A percentile compares a stretch with the other conserved stretches of the same genome.
These are phyloP conservation scores for Pelusios castaneus DNA, from an alignment of 2,113 vertebrate species.

Conservation along the genomic window DNA sequence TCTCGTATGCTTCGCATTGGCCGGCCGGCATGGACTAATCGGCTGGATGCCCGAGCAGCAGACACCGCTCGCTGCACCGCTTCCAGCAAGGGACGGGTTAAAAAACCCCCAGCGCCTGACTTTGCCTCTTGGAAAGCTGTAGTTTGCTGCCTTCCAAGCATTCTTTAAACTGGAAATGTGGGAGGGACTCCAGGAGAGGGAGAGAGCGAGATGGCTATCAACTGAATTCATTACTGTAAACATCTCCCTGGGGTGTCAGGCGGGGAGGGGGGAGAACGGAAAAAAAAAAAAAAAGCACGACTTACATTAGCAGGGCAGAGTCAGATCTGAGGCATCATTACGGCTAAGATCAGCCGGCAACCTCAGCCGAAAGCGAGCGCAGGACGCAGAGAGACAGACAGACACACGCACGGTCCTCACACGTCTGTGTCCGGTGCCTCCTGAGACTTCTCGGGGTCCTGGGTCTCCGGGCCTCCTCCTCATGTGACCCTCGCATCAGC, in stretches of 20 bases:
- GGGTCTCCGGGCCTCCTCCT: constrained; percentile 3
- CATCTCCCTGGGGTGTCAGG: constrained; percentile 84
- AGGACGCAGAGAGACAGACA: constrained; percentile 46
- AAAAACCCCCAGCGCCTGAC: constrained; percentile 54
- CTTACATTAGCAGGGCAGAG: constrained; percentile 77
- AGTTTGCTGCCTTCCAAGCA: constrained; percentile 85
- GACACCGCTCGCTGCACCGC: neutral
- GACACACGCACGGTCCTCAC: constrained; percentile 3
- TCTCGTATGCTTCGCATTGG: neutral
- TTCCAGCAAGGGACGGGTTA: constrained; percentile 67
- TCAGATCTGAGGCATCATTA: constrained; percentile 78
- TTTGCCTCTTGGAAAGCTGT: constrained; percentile 79
- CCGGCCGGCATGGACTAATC: neutral
- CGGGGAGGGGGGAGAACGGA: constrained; percentile 53
- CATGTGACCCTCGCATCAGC: constrained; percentile 15
- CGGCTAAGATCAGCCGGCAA: constrained; percentile 71
- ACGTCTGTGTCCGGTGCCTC: neutral
- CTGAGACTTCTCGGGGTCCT: neutral
- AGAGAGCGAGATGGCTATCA: constrained; percentile 75
- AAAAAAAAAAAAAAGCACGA: constrained; percentile 62
- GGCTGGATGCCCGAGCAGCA: neutral
- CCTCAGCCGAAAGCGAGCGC: constrained; percentile 62
- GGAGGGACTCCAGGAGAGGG: constrained; percentile 75
- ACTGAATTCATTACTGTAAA: constrained; percentile 88
- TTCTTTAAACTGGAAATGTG: constrained; percentile 86